Conservation (phyloP, 2,113 vertebrate genomes). For the Gorilla gorilla region DNA sequence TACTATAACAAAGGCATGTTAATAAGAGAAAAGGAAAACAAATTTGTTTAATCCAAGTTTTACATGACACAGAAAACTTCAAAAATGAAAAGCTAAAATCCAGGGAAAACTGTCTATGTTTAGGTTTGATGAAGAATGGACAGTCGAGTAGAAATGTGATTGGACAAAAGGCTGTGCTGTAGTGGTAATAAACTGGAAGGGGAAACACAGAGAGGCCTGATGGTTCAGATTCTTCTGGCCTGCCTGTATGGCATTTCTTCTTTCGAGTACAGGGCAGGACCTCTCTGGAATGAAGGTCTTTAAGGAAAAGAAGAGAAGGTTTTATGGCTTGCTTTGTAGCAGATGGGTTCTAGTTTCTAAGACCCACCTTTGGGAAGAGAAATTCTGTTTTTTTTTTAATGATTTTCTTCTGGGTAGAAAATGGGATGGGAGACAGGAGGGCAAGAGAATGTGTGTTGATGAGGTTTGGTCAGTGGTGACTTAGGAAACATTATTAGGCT, state of each 20-base stretch:
- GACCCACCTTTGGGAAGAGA: not conserved
- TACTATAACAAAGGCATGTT: not conserved
- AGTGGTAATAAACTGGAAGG: not conserved
- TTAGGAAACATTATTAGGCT: not conserved
- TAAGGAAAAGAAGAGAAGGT: not conserved
- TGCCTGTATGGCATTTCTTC: not conserved
- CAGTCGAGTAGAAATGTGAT: not conserved
- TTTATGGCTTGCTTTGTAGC: not conserved
- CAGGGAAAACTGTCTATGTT: not conserved
- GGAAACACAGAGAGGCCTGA: too few relatives aligned
- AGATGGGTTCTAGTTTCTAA: not conserved
- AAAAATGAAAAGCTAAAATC: not conserved
- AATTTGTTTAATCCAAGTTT: not conserved
- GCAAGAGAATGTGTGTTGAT: not conserved
- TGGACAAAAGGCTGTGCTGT: not conserved
- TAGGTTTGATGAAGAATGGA: not conserved
- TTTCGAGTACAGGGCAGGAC: not conserved
- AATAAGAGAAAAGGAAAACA: not conserved
- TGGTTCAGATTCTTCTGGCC: not conserved
- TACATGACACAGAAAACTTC: not conserved
- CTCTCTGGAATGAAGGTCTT: not conserved
- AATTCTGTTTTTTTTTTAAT: not conserved
- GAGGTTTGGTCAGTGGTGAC: not conserved
- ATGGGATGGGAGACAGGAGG: not conserved
- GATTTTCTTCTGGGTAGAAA: not conserved